A percentile compares a stretch with the other conserved stretches of the same genome.
Evolutionary conservation across 2,113 vertebrate genomes (phyloP).

Genomic region (Glareola pratincola): DNA sequence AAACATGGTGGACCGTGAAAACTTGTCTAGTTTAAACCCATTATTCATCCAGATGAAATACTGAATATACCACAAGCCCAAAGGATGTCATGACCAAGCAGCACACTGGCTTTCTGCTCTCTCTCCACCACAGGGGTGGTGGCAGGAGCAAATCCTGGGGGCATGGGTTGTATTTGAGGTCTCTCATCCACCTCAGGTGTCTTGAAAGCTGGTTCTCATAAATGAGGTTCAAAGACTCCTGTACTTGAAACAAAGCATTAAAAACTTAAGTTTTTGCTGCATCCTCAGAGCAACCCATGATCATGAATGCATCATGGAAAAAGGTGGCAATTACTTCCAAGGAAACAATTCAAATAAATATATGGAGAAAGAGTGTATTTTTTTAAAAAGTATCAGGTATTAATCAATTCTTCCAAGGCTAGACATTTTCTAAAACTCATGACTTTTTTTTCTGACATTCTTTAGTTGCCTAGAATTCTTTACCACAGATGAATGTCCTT

Average conservation of each 20-base stretch:
- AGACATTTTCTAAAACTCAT: background rate
- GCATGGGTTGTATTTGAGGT: background rate
- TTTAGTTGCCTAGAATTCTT: background rate
- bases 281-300: background rate
- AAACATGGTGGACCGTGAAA: background rate
- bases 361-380: background rate
- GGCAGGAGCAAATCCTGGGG: background rate
- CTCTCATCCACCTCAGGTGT: background rate
- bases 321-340: background rate
- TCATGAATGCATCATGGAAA: background rate
- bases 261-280: background rate
- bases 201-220: background rate
- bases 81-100: background rate
- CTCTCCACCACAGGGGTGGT: fast-evolving
- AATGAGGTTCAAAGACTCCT: background rate
- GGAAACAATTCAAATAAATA: background rate
- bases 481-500: background rate
- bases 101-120: background rate
- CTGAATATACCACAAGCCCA: background rate
- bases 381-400: background rate
- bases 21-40: background rate
- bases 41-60: background rate
- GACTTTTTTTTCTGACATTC: background rate
- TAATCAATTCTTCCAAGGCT: background rate
- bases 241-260: background rate